Evolutionary conservation across 2,888 invertebrate species (phyloP).

Genomic region (Blastobasis lacticolella): DNA sequence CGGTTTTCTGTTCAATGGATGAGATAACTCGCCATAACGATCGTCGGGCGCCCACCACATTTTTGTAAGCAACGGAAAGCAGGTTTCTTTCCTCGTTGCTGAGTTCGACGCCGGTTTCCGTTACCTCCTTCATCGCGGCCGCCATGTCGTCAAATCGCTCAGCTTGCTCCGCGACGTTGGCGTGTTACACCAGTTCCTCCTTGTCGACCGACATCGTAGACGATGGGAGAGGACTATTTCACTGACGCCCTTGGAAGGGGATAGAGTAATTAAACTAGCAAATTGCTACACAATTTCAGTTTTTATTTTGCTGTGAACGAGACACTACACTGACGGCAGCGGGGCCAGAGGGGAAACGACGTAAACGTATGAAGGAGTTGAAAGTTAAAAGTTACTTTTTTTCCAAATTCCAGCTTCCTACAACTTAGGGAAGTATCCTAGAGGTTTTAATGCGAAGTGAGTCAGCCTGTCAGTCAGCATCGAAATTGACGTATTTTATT

Average conservation of each 20-base stretch:
- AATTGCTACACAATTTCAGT: slow-evolving; percentile 69
- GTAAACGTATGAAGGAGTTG: slow-evolving; percentile 74
- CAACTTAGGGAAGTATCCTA: too few relatives aligned
- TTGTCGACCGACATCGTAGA: slow-evolving; percentile 94
- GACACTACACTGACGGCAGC: slow-evolving; percentile 72
- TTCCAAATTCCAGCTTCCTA: too few relatives aligned
- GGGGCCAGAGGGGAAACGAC: slow-evolving; percentile 73
- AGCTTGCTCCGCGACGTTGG: slow-evolving; percentile 99
- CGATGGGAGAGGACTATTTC: slow-evolving; percentile 63
- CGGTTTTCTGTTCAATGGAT: slow-evolving; percentile 99
- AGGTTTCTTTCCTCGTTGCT: slow-evolving; percentile 99
- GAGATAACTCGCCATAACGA: slow-evolving; percentile 99
- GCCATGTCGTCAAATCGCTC: slow-evolving; percentile 99
- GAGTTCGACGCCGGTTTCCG: slow-evolving; percentile 95
- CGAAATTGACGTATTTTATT: too few relatives aligned
- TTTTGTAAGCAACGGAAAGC: slow-evolving; percentile 98
- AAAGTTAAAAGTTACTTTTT: too few relatives aligned
- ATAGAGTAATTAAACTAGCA: slow-evolving; percentile 71
- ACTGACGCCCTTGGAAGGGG: slow-evolving; percentile 75
- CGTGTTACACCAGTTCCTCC: slow-evolving; percentile 98
- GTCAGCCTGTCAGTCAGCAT: too few relatives aligned
- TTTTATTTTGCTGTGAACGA: slow-evolving; percentile 73
- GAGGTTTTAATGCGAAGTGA: too few relatives aligned
- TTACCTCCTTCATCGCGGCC: slow-evolving; percentile 97
- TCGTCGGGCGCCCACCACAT: slow-evolving; percentile 97